Percentiles rank a stretch among this genome's conserved stretches.
These are phyloP conservation scores for Tryphoninae sp. DNA, from an alignment of 2,888 invertebrate genomes.

Conservation along the genomic window DNA sequence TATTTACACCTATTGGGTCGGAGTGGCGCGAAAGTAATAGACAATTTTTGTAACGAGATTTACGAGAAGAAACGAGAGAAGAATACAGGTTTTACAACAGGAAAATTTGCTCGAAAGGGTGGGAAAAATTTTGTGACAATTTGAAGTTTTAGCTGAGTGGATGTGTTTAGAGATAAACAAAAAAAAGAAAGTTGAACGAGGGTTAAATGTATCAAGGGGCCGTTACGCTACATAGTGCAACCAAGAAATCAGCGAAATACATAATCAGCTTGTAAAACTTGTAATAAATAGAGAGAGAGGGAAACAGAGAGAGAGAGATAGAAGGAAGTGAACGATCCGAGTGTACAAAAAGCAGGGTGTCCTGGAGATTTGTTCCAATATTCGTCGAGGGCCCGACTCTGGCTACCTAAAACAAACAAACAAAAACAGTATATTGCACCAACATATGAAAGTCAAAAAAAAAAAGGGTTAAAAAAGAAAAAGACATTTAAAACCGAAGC, in stretches of 20 bases:
- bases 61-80: constrained; percentile 1
- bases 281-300: constrained; percentile 37
- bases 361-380: constrained; percentile 64
- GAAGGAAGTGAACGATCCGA: constrained; percentile 67
- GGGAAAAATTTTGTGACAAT: background rate
- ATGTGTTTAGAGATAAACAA: background rate
- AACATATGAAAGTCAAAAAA: background rate
- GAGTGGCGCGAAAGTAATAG: constrained; percentile 3
- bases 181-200: constrained; percentile 23
- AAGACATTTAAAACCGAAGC: background rate
- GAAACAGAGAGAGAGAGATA: background rate
- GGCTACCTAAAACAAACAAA: background rate
- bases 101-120: background rate
- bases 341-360: constrained; percentile 68
- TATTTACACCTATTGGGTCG: constrained; percentile 48
- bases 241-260: constrained; percentile 79
- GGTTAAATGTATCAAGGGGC: constrained; percentile 38
- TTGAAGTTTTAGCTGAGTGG: background rate
- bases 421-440: background rate
- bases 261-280: constrained; percentile 73
- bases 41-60: constrained; percentile 42
- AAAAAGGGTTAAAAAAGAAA: background rate
- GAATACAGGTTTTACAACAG: constrained; percentile 30
- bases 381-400: constrained; percentile 43
- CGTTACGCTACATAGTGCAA: constrained; percentile 65